Evolutionary conservation across 2,113 vertebrate species (phyloP).

Genomic region (Ptychochromis oligacanthus): DNA sequence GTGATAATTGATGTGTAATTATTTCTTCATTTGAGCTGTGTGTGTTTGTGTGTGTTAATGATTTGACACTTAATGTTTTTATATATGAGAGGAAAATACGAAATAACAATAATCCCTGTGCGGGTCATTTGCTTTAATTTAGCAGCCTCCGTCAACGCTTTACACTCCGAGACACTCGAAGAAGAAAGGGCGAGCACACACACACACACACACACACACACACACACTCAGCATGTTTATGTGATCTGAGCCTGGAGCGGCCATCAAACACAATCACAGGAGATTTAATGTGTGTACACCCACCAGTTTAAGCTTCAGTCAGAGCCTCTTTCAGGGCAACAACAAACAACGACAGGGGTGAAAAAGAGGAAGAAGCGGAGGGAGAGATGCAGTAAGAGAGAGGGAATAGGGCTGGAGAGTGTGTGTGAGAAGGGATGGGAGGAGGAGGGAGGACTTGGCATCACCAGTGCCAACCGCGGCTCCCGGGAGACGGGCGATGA

Average conservation of each 20-base stretch:
- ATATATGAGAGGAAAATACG: slow-evolving; percentile 30
- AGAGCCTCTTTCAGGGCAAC: slow-evolving; percentile 50
- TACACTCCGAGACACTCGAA: slow-evolving; percentile 15
- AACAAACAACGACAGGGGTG: slow-evolving; percentile 45
- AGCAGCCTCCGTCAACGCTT: neutral
- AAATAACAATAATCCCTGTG: slow-evolving; percentile 23
- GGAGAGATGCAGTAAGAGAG: neutral
- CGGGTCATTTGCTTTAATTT: slow-evolving; percentile 38
- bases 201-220: neutral
- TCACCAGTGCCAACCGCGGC: slow-evolving; percentile 68
- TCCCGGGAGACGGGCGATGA: slow-evolving; percentile 79
- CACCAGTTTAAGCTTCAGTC: slow-evolving; percentile 56
- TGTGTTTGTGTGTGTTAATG: slow-evolving; percentile 22
- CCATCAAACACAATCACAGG: slow-evolving; percentile 42
- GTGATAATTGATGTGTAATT: slow-evolving; percentile 52
- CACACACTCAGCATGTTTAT: slow-evolving; percentile 22
- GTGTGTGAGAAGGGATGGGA: slow-evolving; percentile 28
- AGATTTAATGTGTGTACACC: slow-evolving; percentile 59
- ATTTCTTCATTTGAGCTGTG: slow-evolving; percentile 45
- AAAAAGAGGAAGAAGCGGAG: slow-evolving; percentile 30
- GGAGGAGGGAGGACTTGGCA: slow-evolving; percentile 64
- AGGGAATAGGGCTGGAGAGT: slow-evolving; percentile 24
- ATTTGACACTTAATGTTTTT: slow-evolving; percentile 32
- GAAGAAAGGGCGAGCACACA: neutral
- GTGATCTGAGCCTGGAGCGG: slow-evolving; percentile 41